These are phyloP conservation scores for Hycleus cichorii DNA, from an alignment of 1,140 invertebrate genomes.

Conservation along the genomic window DNA sequence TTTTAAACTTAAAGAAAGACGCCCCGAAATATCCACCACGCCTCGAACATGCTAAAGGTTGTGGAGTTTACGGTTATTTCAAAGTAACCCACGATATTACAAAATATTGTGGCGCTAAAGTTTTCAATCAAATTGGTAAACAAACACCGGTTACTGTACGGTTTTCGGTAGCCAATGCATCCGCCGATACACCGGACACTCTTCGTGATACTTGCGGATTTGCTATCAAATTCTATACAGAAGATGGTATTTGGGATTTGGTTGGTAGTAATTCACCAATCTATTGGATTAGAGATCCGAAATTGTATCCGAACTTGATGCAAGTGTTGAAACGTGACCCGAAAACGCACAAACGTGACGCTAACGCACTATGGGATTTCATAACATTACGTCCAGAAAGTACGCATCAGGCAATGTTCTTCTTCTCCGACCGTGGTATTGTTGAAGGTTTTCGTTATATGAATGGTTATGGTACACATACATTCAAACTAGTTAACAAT, in stretches of 20 bases:
- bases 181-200: constrained; percentile 75
- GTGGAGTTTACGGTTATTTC: constrained; percentile 90
- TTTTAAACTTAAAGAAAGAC: no score
- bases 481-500: constrained; percentile 79
- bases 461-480: constrained; percentile 89
- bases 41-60: constrained; percentile 91
- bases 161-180: constrained; percentile 83
- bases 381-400: constrained; percentile 74
- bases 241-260: constrained; percentile 88
- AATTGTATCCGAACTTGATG: constrained; percentile 79
- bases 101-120: constrained; percentile 72
- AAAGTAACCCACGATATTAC: constrained; percentile 89
- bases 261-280: constrained; percentile 90
- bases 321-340: constrained; percentile 88
- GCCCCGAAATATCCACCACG: constrained; percentile 59
- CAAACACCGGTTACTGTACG: constrained; percentile 72
- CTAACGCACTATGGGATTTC: constrained; percentile 90
- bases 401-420: constrained; percentile 71
- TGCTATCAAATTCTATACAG: constrained; percentile 86
- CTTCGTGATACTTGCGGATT: constrained; percentile 82
- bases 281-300: constrained; percentile 83
- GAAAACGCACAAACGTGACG: constrained; percentile 75
- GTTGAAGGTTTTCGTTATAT: constrained; percentile 81
- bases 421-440: constrained; percentile 75
- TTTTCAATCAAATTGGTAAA: constrained; percentile 80